Evolutionary conservation across 2,797 vertebrate species (phyloP).

Genomic region (Pogoniulus pusillus): DNA sequence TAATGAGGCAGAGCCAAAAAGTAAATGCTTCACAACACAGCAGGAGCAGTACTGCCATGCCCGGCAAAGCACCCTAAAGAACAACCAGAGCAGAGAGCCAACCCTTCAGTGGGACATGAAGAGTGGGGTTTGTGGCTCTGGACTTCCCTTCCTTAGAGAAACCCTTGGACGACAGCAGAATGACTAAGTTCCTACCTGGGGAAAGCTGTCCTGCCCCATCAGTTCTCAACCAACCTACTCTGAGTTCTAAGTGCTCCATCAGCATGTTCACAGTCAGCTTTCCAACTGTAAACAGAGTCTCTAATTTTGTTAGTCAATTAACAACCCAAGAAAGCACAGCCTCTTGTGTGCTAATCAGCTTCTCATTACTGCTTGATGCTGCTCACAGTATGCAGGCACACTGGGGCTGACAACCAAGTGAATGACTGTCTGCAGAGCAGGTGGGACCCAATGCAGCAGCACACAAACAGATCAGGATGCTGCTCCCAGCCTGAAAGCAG

Average conservation of each 20-base stretch:
- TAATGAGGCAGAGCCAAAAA: conserved; percentile 63
- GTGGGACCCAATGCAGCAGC: neutral
- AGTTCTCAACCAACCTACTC: neutral
- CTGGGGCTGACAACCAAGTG: neutral
- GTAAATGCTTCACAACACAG: conserved; percentile 51
- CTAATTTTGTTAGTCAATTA: conserved; percentile 4
- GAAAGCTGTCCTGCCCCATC: neutral
- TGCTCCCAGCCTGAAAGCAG: neutral
- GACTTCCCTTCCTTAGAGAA: neutral
- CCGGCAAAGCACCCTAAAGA: conserved; percentile 15
- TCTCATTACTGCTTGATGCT: neutral
- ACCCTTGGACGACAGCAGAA: neutral
- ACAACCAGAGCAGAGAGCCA: neutral
- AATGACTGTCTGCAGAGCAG: fast-evolving
- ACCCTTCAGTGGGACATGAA: fast-evolving
- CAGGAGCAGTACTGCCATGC: neutral
- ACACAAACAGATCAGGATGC: neutral
- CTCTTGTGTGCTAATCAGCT: neutral
- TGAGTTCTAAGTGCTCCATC: neutral
- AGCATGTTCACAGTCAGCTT: neutral
- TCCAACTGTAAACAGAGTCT: neutral
- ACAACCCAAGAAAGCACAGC: neutral
- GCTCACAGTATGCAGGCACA: neutral
- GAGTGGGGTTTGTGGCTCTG: neutral
- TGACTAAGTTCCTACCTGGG: neutral